A percentile compares a stretch with the other conserved stretches of the same genome.
Conservation (phyloP, 2,113 vertebrate genomes). For the Aleadryas rufinucha region DNA sequence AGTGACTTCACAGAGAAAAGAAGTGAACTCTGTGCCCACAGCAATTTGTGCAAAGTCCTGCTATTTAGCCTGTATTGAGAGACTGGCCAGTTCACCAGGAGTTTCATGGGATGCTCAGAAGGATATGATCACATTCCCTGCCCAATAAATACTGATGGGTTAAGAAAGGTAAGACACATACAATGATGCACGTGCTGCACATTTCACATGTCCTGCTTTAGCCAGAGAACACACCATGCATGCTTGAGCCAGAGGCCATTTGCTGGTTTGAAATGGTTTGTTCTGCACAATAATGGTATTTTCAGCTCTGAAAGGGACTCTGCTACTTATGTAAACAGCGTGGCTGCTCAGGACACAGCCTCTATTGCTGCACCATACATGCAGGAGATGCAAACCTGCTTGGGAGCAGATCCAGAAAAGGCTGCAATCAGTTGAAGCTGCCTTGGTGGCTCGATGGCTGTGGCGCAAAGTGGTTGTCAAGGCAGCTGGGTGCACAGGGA, state of each 20-base stretch:
- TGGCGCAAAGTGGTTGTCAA: not conserved
- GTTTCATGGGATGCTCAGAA: not conserved
- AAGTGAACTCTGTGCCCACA: not conserved
- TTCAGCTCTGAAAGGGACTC: not conserved
- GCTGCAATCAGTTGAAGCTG: not conserved
- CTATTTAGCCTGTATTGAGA: not conserved
- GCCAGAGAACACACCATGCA: accelerated
- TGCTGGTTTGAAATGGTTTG: not conserved
- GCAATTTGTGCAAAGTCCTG: not conserved
- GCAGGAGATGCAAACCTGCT: not conserved
- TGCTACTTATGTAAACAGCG: not conserved
- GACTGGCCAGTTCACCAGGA: not conserved
- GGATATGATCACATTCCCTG: not conserved
- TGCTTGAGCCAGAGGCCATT: not conserved
- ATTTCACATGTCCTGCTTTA: not conserved
- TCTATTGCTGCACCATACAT: not conserved
- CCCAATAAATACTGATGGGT: not conserved
- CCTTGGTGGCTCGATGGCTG: not conserved
- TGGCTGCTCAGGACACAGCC: not conserved
- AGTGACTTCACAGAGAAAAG: not conserved
- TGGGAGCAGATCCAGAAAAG: not conserved
- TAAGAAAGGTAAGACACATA: not conserved
- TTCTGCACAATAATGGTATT: not conserved
- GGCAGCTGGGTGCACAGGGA: not conserved
- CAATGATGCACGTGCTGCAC: accelerated